Conservation (phyloP, 2,113 vertebrate genomes). For the Micronycteris hirsuta region DNA sequence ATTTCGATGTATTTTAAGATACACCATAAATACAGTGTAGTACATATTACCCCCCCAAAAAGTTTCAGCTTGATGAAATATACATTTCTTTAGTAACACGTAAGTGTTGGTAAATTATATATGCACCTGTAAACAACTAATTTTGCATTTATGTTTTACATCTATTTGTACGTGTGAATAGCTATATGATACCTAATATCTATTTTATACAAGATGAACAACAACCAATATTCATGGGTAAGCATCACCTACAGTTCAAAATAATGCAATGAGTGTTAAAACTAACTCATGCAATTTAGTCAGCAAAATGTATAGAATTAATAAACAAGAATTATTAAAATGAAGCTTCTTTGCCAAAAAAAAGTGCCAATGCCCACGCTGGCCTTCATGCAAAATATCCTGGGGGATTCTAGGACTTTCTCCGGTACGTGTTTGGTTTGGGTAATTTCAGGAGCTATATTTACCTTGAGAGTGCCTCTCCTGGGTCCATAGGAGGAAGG, state of each 20-base stretch:
- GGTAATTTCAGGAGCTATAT: constrained; percentile 50
- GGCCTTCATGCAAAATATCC: neutral
- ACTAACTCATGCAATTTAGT: neutral
- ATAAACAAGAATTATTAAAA: constrained; percentile 38
- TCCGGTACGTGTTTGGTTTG: constrained; percentile 31
- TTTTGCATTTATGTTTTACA: neutral
- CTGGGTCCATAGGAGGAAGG: neutral
- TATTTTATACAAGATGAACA: neutral
- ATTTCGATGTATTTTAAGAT: constrained; percentile 1
- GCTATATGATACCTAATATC: neutral
- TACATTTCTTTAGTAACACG: neutral
- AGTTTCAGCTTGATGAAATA: neutral
- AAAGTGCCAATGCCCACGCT: neutral
- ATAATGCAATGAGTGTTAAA: neutral
- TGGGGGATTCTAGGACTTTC: neutral
- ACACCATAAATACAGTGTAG: neutral
- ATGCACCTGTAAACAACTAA: neutral
- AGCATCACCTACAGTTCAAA: neutral
- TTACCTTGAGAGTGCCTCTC: constrained; percentile 49
- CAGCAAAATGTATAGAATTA: neutral
- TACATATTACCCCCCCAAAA: neutral
- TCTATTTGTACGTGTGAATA: neutral
- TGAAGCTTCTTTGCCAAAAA: neutral
- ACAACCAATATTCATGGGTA: neutral
- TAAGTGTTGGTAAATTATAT: neutral